Percentiles rank a stretch among this genome's conserved stretches.
Evolutionary conservation across 2,797 vertebrate species (phyloP).

Genomic region (Simalia tracyae): DNA sequence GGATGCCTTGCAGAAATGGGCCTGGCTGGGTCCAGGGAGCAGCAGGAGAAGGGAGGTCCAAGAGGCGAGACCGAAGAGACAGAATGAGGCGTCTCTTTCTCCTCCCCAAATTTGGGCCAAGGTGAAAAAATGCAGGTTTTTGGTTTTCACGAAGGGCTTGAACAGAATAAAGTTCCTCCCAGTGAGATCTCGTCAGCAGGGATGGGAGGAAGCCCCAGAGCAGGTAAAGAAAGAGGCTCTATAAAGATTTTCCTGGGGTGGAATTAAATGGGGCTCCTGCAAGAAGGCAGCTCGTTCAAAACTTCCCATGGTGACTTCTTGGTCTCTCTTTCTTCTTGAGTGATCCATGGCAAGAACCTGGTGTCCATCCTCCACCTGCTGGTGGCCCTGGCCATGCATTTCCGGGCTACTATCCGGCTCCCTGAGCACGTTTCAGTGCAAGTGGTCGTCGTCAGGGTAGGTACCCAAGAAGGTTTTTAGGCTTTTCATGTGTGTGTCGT

Average conservation of each 20-base stretch:
- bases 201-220: not conserved
- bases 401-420: constrained; percentile 89
- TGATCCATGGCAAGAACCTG: constrained; percentile 93
- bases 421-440: constrained; percentile 91
- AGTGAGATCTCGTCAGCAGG: not conserved
- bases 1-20: not conserved
- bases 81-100: not conserved
- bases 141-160: not conserved
- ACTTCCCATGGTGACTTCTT: not conserved
- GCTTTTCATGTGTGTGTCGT: not conserved
- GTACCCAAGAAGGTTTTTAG: not conserved
- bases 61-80: not conserved
- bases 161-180: not conserved
- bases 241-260: not conserved
- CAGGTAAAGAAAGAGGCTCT: not conserved
- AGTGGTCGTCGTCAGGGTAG: constrained; percentile 91
- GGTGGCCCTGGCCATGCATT: constrained; percentile 90
- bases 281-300: not conserved
- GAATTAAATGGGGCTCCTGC: not conserved
- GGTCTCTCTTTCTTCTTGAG: constrained; percentile 65
- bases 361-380: constrained; percentile 90
- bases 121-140: too few relatives aligned
- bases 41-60: too few relatives aligned
- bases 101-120: not conserved
- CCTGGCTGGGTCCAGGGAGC: not conserved